Evolutionary conservation across 2,113 vertebrate genomes (phyloP), one percentile per base, ranked within the genome.

Genomic region (Centropus unirufus): DNA sequence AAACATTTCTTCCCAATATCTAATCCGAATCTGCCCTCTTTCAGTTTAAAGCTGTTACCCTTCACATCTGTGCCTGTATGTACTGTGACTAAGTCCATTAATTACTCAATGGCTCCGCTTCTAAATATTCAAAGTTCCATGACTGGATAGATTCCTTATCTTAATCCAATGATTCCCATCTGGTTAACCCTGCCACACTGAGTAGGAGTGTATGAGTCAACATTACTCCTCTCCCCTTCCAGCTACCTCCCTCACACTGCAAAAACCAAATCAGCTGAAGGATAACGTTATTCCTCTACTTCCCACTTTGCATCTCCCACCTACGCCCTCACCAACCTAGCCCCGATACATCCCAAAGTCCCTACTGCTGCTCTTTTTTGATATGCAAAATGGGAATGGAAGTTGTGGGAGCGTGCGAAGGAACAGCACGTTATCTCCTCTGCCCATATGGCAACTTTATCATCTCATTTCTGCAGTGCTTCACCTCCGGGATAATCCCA

Each of bases 321-420:
- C 55, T 46, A 11, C 27, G 4, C n/a, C 14, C 8, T 8, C 34
- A 5, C 19, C 49, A 59, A 2, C 8, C 10, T 36, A 34, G 63
- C 57, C 13, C 32, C 0, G 1, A 20, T 24, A 24, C 54, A 34
- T 9, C 73, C 27, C 0, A 5, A n/a, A 74, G 12, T 66, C 23
- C 47, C 30, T 27, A 0, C n/a, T n/a, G 44, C 80, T 86, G 47
- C n/a, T 55, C 21, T 11, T 36, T 73, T 70, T 32, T 32, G 6
- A 30, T 4, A 20, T 4, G 66, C 55, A 72, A 90, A 85, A 87
- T 1, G 18, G 77, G 81, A 58, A n/a, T 6, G 12, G 58, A 24
- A 83, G 87, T 19, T 58, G 70, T n/a, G 42, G 73, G 36, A 14
- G 20, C 32, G 66, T 0, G 22, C 47, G 42, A n/a, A 52, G 39